A percentile compares a stretch with the other conserved stretches of the same genome.
These are phyloP conservation scores for Darevskia nairensis DNA, from an alignment of 2,797 vertebrate genomes.

Conservation along the genomic window DNA sequence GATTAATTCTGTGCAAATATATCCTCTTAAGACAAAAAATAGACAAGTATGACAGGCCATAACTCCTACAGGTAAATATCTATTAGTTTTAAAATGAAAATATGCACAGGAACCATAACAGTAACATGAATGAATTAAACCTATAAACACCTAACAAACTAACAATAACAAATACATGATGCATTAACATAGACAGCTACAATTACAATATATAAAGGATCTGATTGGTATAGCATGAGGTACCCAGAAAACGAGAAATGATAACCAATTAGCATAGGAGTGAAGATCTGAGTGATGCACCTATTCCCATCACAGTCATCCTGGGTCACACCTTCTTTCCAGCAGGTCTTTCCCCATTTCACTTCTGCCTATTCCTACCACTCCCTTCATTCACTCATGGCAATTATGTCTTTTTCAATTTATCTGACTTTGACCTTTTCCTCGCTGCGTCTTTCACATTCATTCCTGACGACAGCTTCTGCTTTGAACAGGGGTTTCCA, in stretches of 20 bases:
- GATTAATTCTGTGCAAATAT: not conserved
- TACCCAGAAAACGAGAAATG: not conserved
- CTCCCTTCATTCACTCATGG: not conserved
- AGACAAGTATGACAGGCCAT: not conserved
- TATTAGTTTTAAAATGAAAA: not conserved
- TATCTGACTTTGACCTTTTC: not conserved
- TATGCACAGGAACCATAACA: no score
- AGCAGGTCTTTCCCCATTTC: not conserved
- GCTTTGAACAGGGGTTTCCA: not conserved
- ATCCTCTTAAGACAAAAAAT: not conserved
- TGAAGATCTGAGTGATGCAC: not conserved
- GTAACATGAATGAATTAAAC: not conserved
- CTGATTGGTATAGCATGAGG: not conserved
- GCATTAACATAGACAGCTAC: not conserved
- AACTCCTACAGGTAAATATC: not conserved
- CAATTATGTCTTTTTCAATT: conserved; percentile 21
- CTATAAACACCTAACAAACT: not conserved
- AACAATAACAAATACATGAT: not conserved
- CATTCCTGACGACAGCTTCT: not conserved
- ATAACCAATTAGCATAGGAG: not conserved
- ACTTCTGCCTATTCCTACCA: not conserved
- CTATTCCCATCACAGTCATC: conserved; percentile 1
- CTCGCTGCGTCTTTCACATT: not conserved
- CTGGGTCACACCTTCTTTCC: not conserved
- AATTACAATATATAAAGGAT: not conserved